These are phyloP conservation scores for Notodonta dromedarius DNA, from an alignment of 2,888 invertebrate genomes.

Conservation along the genomic window DNA sequence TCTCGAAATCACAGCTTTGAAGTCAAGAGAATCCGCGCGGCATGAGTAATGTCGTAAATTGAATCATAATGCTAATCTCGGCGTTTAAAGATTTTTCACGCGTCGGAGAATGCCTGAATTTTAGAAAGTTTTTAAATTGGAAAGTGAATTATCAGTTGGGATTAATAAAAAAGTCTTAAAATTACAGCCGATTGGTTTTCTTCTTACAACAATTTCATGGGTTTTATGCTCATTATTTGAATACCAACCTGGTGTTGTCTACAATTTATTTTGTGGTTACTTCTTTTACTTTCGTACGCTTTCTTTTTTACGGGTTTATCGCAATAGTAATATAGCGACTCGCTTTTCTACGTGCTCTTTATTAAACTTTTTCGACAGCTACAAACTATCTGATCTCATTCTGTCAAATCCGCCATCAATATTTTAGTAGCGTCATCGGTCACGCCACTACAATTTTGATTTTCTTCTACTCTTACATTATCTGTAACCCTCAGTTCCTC, in stretches of 20 bases:
- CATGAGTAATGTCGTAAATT: slow-evolving; percentile 18
- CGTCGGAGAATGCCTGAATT: slow-evolving; percentile 8
- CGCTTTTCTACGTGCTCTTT: background rate
- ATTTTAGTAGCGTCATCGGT: background rate
- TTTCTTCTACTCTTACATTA: background rate
- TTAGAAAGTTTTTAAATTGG: slow-evolving; percentile 11
- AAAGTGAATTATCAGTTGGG: background rate
- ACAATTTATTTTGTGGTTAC: background rate
- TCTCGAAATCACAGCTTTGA: slow-evolving; percentile 15
- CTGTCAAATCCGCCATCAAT: too few species aligned
- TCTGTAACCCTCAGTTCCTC: background rate
- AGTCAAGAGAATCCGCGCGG: slow-evolving; percentile 7
- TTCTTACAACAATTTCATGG: background rate
- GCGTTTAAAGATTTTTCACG: slow-evolving; percentile 23
- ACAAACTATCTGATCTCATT: too few species aligned
- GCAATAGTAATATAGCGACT: background rate
- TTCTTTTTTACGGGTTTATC: background rate
- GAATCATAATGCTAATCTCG: slow-evolving; percentile 17
- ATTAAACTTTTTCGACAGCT: background rate
- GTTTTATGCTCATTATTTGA: background rate
- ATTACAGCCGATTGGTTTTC: background rate
- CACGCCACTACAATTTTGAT: background rate
- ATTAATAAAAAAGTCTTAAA: background rate
- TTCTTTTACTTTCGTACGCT: background rate
- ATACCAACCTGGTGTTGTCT: background rate